Conservation (phyloP, 2,113 vertebrate species). For the Syngnathus typhle region DNA sequence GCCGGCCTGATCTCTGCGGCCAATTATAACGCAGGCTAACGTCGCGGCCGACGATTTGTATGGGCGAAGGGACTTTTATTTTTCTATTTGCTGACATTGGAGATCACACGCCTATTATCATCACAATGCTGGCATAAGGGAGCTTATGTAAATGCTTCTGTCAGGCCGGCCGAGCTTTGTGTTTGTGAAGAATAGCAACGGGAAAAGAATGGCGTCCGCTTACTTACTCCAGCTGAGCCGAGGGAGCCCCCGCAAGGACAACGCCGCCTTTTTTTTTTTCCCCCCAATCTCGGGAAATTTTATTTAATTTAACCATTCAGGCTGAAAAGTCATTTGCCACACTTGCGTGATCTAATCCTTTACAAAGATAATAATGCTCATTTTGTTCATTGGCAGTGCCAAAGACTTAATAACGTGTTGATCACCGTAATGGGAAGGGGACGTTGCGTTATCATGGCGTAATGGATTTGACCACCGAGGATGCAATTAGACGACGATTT, state of each 20-base stretch:
- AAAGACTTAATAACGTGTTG: not conserved
- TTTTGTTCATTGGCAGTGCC: not conserved
- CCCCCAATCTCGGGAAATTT: constrained; percentile 11
- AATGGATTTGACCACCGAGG: not conserved
- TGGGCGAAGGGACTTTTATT: constrained; percentile 49
- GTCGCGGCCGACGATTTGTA: constrained; percentile 56
- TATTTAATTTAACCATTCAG: constrained; percentile 47
- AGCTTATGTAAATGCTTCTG: constrained; percentile 66
- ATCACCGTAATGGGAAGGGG: not conserved
- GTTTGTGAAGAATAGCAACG: constrained; percentile 8
- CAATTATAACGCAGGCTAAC: constrained; percentile 63
- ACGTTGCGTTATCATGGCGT: not conserved
- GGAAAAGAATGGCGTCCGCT: constrained; percentile 1
- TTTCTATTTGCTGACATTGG: constrained; percentile 56
- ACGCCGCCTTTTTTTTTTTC: constrained; percentile 14
- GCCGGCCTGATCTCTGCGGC: constrained; percentile 61
- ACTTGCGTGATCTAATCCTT: not conserved
- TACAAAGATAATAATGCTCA: not conserved
- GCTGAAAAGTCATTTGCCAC: constrained; percentile 2
- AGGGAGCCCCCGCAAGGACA: not conserved
- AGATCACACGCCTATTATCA: constrained; percentile 65
- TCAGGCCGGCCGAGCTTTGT: constrained; percentile 57
- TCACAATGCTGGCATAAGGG: constrained; percentile 57
- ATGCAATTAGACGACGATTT: not conserved
- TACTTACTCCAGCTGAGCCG: not conserved